Evolutionary conservation across 2,888 invertebrate genomes (phyloP).

Genomic region (Tachina grossa): DNA sequence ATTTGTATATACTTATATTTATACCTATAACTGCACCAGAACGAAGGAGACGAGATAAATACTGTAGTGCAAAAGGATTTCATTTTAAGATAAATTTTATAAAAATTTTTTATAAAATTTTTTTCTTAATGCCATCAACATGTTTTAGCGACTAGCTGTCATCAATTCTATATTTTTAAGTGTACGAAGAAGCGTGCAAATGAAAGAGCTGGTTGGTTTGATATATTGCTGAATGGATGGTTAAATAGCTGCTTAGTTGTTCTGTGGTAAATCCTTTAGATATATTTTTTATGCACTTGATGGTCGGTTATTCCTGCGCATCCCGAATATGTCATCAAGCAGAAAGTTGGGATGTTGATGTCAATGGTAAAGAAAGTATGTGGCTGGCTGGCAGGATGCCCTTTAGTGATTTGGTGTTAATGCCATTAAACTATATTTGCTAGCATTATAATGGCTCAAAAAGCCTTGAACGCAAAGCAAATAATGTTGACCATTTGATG

Average conservation of each 20-base stretch:
- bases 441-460: slow-evolving; percentile 45
- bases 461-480: slow-evolving; percentile 23
- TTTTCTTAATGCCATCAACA: slow-evolving; percentile 63
- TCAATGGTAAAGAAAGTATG: not conserved
- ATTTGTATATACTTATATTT: not conserved
- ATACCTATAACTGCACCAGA: not conserved
- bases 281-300: slow-evolving; percentile 60
- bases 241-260: slow-evolving; percentile 44
- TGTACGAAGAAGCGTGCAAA: slow-evolving; percentile 10
- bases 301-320: slow-evolving; percentile 13
- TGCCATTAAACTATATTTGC: slow-evolving; percentile 55
- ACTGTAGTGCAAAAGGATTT: slow-evolving; percentile 50
- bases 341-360: not conserved
- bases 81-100: slow-evolving; percentile 54
- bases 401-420: slow-evolving; percentile 65
- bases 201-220: slow-evolving; percentile 14
- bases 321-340: slow-evolving; percentile 17
- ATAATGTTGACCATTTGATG: slow-evolving; percentile 3
- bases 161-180: slow-evolving; percentile 30
- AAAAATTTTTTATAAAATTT: slow-evolving; percentile 59
- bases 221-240: slow-evolving; percentile 27
- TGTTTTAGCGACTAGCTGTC: slow-evolving; percentile 56
- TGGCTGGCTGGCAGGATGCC: slow-evolving; percentile 25
- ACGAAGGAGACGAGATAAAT: slow-evolving; percentile 54
- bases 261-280: slow-evolving; percentile 51